These are phyloP conservation scores for Samia ricini DNA, from an alignment of 1,140 invertebrate species.

Conservation along the genomic window DNA sequence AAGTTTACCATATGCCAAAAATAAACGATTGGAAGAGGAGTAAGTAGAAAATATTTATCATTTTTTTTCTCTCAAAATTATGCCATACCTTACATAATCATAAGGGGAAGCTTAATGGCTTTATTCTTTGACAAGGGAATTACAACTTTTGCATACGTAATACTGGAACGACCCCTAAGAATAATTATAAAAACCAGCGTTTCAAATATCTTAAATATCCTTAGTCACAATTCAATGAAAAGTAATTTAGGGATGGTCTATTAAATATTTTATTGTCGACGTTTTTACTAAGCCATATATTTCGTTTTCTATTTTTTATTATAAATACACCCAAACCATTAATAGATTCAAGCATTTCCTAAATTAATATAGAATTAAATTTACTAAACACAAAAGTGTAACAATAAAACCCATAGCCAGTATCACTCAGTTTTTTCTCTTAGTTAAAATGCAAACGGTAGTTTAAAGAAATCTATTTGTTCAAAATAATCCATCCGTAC, in stretches of 20 bases:
- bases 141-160: too few species aligned
- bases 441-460: too few species aligned
- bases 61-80: too few species aligned
- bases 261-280: not conserved
- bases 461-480: not conserved
- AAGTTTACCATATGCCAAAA: too few species aligned
- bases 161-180: too few species aligned
- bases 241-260: not conserved
- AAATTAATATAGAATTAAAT: not conserved
- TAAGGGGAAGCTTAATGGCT: too few species aligned
- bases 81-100: too few species aligned
- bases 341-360: not conserved
- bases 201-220: too few species aligned
- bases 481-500: not conserved
- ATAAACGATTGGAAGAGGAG: too few species aligned
- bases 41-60: too few species aligned
- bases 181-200: too few species aligned
- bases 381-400: not conserved
- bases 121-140: too few species aligned
- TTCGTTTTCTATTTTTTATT: not conserved
- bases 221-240: not conserved
- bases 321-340: not conserved
- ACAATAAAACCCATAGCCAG: not conserved
- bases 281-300: not conserved
- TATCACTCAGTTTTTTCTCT: not conserved